Percentiles rank a stretch among this genome's conserved stretches.
Conservation (phyloP, 1,140 invertebrate genomes). For the Temnothorax nylanderi region DNA sequence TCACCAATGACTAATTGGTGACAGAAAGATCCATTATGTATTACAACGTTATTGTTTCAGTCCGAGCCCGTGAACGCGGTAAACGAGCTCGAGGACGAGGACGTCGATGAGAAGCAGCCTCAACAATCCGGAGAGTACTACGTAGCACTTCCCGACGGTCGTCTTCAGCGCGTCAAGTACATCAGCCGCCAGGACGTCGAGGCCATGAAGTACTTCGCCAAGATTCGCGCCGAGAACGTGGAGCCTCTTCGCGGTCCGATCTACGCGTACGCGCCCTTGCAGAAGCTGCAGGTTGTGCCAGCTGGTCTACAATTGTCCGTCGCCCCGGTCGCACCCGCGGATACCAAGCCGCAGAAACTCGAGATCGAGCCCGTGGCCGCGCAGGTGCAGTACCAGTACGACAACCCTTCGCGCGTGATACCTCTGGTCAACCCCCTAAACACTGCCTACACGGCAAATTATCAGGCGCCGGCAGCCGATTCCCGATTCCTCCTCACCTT, state of each 20-base stretch:
- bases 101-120: slow-evolving; percentile 73
- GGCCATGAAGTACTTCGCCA: slow-evolving; percentile 86
- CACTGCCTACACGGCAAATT: slow-evolving; percentile 78
- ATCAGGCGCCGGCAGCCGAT: slow-evolving; percentile 74
- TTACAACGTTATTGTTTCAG: slow-evolving; percentile 64
- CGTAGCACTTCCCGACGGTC: slow-evolving; percentile 85
- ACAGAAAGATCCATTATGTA: neutral
- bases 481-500: slow-evolving; percentile 80
- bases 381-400: slow-evolving; percentile 79
- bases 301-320: slow-evolving; percentile 68
- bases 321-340: slow-evolving; percentile 45
- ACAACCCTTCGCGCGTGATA: slow-evolving; percentile 73
- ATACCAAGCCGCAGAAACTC: slow-evolving; percentile 69
- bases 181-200: slow-evolving; percentile 84
- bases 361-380: slow-evolving; percentile 77
- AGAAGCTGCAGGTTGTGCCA: slow-evolving; percentile 79
- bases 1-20: neutral
- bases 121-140: slow-evolving; percentile 85
- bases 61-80: slow-evolving; percentile 78
- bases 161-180: slow-evolving; percentile 86
- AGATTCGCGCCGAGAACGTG: slow-evolving; percentile 86
- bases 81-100: slow-evolving; percentile 81
- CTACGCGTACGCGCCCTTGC: slow-evolving; percentile 85
- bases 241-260: slow-evolving; percentile 86
- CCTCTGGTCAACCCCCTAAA: slow-evolving; percentile 69